Base-by-base conservation (phyloP, 2,888 invertebrate species). In the Pasiphila rectangulata region DNA sequence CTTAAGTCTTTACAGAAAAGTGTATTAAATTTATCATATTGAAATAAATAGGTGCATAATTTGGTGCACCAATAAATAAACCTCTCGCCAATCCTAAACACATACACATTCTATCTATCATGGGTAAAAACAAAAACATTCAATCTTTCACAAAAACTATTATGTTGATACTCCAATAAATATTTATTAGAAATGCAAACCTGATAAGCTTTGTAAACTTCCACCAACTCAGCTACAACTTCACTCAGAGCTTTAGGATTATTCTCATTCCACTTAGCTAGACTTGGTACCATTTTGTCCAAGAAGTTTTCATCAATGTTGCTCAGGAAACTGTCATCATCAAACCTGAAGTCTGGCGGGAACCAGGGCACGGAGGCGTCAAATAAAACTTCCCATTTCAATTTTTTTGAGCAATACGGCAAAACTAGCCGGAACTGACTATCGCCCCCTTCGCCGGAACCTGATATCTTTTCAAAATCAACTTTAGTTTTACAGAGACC, bases 271-370 rank as follows among this genome's bases (percentile, higher is more conserved):
- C 94, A 94, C 37, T 90, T 87, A 2, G 86, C 81, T 39, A 94
- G 81, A 66, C 91, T 91, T 9, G 92, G 92, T 21, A 93, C 67
- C 63, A 88, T 72, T 38, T 80, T 73, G 42, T 83, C 81, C 20
- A 93, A 75, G 42, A 79, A 78, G 40, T 91, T 79, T 42, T 90
- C 76, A 65, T 92, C 90, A 30, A 91, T 83, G 68, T 90, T 91
- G 41, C 81, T 87, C 16, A 92, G 75, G 72, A 95, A 94, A 36
- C 80, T 85, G 25, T 92, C 91, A 71, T 94, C 93, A 57, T 93
- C 91, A 74, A 94, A 94, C 62, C 92, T 89, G 67, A 95, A 94
- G 71, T 95, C 94, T 1, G 95, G 94, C 3, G 94, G 92, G 64
- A 92, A 91, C 74, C 92, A 91, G 3, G 92, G 92, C 35, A 83